Base-by-base conservation (phyloP, 2,113 vertebrate species). In the Genyomyrus donnyi region DNA sequence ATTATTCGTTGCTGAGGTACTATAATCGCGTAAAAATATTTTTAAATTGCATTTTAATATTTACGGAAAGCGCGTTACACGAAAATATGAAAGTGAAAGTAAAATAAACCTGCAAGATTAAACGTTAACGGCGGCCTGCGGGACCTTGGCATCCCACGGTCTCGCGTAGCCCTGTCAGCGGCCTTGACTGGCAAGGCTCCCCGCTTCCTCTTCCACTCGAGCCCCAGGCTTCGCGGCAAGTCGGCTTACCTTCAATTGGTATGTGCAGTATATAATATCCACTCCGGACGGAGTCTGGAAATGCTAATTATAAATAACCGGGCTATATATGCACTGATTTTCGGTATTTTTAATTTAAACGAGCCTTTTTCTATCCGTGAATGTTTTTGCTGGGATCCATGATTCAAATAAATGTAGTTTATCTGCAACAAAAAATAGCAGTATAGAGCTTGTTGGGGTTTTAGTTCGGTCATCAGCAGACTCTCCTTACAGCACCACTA, bases 401-500 rank as follows among this genome's bases (percentile, higher is more conserved):
- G 95, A 94, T 95, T 70, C 85, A 95, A 94, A 94, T 95, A 52
- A 89, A 87, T 90, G 87, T 89, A 83, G 90, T 84, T 91, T 91
- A 92, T 96, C 96, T 95, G 93, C 95, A 95, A 96, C 96, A 94
- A 95, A 95, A 96, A 95, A 96, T 92, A 96, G 96, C 96, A 96
- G 91, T 92, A 92, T 89, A 91, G 95, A 96, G 96, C 95, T 85
- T 95, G 95, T 95, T 94, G 96, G 94, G 88, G 95, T 95, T 92
- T 93, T 93, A 92, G 96, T 96, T 95, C 94, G 91, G 95, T 95
- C 92, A 95, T 93, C 93, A 92, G 95, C 95, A 95, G 95, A 96
- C 96, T 97, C 96, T 97, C 96, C 97, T 94, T 95, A 97, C 96
- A 97, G 97, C 97, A 97, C 97, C 96, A 97, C 97, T 97, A 97